Base-by-base conservation (phyloP, 2,113 vertebrate genomes). In the Tyrannus savana region DNA sequence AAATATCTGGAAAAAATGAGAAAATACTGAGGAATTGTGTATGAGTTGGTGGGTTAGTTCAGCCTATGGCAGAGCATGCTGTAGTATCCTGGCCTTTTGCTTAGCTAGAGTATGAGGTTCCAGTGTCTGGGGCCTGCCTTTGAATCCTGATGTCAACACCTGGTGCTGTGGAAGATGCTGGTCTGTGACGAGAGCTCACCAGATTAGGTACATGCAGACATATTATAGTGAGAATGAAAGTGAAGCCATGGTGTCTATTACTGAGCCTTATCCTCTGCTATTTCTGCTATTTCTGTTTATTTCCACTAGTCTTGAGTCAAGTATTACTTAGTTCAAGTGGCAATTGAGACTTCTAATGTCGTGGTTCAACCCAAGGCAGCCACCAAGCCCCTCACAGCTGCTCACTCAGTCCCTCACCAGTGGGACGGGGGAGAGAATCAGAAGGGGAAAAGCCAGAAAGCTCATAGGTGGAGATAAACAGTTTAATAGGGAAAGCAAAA, bases 151-250 rank as follows among this genome's bases (percentile, higher is more conserved):
- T 14, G 9, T 52, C 23, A 4, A 0, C 7, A 16, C 5, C 22
- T 16, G 14, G 1, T 27, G 47, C 27, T 15, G 24, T 7, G 28
- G 28, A 42, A 59, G 55, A 7, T 13, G 25, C n/a, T 27, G 64
- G 6, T 23, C 49, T 3, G 3, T 47, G 59, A 16, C 30, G 14
- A 18, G 15, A 56, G 41, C 46, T 79, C 16, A 13, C 13, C 6
- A 3, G 41, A 42, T 60, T 3, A 19, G 30, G 9, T 13, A 49
- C 2, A 2, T 0, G 3, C 41, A 2, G 2, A 30, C 28, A 19
- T 0, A 2, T 24, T 30, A 8, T 0, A 9, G 42, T 27, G 27
- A n/a, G 44, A 33, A 59, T 19, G 53, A 30, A 80, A 72, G 46
- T 6, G 30, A 52, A 69, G 50, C 46, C 33, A 22, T 44, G 3